Evolutionary conservation across 92 coral and sea anemone species (phyloP), one percentile per base, ranked within the genome.

Genomic region (Epizoanthus stellaris): DNA sequence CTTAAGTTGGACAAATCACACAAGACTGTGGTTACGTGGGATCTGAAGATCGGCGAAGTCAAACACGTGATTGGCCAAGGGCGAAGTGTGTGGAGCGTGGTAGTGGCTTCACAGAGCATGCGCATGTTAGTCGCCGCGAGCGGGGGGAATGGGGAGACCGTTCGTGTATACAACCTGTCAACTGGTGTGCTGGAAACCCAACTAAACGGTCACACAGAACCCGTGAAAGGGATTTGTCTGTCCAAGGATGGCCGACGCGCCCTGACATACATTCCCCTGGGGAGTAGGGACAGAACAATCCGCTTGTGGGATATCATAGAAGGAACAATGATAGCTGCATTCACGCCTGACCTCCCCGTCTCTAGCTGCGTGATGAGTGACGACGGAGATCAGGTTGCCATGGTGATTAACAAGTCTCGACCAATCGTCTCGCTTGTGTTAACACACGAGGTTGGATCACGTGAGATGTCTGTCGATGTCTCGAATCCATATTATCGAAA

Each of bases 391-490:
- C 95, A 93, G 85, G 96, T 97, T 75, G 99, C 89, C 88, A 88
- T 97, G 95, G 99, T 95, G 77, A 95, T 97, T 23, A 91, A 97
- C 84, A 97, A 95, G 75, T 95, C 99, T 58, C 96, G 94, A 20
- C 98, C 98, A 75, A 95, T 97, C 83, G 94, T 95, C 59, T 95
- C 98, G 56, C 94, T 97, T 43, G 89, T 93, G 67, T 90, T 95
- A 85, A 93, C 98, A 36, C 93, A 89, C 43, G 97, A 97, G 83
- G 87, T 80, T 73, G 93, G 92, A 36, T 88, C 98, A 85, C 95
- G 97, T 68, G 99, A 97, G 89, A 88, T 97, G 94, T 97, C 99
- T 7, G 99, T 97, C 9, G 99, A 97, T 80, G 90, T 97, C 15
- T 89, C 90, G 17, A 95, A 97, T 85, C 96, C 97, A 4, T 97